Conservation (phyloP, 1,140 invertebrate species). For the Samia ricini region DNA sequence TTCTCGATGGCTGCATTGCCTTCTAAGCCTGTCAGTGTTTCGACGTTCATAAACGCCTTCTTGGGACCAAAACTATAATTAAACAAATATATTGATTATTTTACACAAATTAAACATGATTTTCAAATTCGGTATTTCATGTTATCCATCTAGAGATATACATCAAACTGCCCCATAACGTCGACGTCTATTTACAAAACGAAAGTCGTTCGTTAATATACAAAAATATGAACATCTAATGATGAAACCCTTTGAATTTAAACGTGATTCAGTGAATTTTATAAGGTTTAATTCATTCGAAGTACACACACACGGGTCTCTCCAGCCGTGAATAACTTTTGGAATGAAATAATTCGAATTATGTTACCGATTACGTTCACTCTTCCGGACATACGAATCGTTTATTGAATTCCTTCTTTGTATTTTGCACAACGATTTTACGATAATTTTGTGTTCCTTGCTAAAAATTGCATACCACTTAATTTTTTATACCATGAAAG, state of each 20-base stretch:
- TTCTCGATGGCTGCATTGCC: no score
- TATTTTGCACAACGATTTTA: no score
- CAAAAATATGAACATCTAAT: neutral
- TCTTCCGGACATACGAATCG: neutral
- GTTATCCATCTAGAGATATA: no score
- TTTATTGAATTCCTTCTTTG: neutral
- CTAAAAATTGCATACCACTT: no score
- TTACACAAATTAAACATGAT: no score
- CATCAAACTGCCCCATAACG: neutral
- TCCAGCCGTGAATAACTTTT: neutral
- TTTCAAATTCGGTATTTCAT: no score
- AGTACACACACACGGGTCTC: neutral
- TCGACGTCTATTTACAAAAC: neutral
- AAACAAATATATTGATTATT: no score
- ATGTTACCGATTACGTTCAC: neutral
- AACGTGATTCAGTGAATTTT: neutral
- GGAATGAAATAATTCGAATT: neutral
- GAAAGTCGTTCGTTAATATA: neutral
- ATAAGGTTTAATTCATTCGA: neutral
- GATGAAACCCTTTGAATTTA: neutral
- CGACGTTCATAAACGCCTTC: no score
- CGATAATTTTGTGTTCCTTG: no score
- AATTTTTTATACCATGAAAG: no score
- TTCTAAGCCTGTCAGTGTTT: no score
- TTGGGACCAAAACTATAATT: no score